Evolutionary conservation across 2,113 vertebrate genomes (phyloP), one percentile per base, ranked within the genome.

Genomic region (Petrocephalus zakoni): DNA sequence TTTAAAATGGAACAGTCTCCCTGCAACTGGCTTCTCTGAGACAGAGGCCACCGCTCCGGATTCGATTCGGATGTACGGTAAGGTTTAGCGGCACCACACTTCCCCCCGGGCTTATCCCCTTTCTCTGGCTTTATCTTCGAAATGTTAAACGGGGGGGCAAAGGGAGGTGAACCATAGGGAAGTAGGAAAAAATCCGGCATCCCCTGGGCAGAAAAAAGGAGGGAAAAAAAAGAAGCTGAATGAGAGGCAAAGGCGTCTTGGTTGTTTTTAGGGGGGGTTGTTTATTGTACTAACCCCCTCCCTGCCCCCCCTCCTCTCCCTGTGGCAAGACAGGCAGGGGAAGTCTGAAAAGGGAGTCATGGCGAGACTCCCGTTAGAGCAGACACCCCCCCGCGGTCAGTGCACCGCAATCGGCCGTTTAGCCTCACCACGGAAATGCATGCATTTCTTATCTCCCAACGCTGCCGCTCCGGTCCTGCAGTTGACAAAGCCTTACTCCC

Each of bases 121-220:
- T 19, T 61, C 53, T 21, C 37, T n/a, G 8, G 51, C 21, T 47
- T 49, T 52, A 64, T 72, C 56, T 47, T 13, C 29, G 52, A 89
- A 89, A 85, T 56, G 82, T 89, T 84, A 85, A 49, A 53, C 25
- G 13, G 49, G 88, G 47, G 84, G 21, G 56, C 88, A 6, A 56
- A 89, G 42, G 78, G 37, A 88, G 22, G 42, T 56, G 37, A 37
- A 81, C 58, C 49, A 6, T 55, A 0, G 15, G 25, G 84, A 17
- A 56, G 52, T 25, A 1, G 0, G 25, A 25, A 19, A 55, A 55
- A 34, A 53, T 86, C n/a, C 13, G 29, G 84, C 5, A 55, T 49
- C 22, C 51, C 84, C 52, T 10, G 53, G 7, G 8, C 25, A 37
- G n/a, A 68, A 25, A 29, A 37, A 64, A 22, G 22, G 55, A 21